Percentiles rank a stretch among this genome's conserved stretches.
phyloP scores from a whole-genome alignment of 2,113 vertebrate species.

The Poicephalus gulielmi region DNA sequence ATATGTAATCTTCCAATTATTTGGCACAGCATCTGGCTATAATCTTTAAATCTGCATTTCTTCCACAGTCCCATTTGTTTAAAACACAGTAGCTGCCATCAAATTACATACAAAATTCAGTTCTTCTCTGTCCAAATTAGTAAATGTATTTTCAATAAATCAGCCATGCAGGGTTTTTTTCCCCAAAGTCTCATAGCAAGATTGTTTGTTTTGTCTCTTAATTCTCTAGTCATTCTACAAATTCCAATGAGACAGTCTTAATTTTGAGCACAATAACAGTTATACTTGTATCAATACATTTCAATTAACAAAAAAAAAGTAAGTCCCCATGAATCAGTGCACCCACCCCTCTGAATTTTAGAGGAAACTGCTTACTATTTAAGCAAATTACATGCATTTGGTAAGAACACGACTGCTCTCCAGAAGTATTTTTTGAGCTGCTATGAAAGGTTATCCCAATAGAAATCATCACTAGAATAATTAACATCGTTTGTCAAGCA shows the following conservation, averaged over 20 bases:
- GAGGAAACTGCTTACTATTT: background rate
- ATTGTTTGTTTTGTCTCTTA: background rate
- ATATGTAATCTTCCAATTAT: background rate
- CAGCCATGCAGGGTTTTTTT: background rate
- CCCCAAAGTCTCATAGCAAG: too few relatives aligned
- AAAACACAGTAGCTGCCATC: background rate
- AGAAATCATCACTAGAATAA: background rate
- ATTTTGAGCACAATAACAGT: background rate
- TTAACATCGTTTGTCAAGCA: background rate
- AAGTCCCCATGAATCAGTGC: background rate
- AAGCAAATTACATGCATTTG: background rate
- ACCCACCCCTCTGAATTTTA: background rate
- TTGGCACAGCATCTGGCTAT: background rate
- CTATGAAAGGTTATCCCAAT: background rate
- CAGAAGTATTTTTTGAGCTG: background rate
- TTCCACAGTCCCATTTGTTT: background rate
- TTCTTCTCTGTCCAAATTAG: background rate
- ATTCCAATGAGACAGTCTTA: background rate
- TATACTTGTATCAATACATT: background rate
- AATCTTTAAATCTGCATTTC: background rate
- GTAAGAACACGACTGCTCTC: background rate
- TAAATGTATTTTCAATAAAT: background rate
- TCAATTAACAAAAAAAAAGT: background rate
- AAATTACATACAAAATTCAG: background rate
- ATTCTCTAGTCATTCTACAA: background rate